Percentiles rank a stretch among this genome's conserved stretches.
Conservation (phyloP, 64 coral and sea anemone genomes). For the Platygyra sinensis region DNA sequence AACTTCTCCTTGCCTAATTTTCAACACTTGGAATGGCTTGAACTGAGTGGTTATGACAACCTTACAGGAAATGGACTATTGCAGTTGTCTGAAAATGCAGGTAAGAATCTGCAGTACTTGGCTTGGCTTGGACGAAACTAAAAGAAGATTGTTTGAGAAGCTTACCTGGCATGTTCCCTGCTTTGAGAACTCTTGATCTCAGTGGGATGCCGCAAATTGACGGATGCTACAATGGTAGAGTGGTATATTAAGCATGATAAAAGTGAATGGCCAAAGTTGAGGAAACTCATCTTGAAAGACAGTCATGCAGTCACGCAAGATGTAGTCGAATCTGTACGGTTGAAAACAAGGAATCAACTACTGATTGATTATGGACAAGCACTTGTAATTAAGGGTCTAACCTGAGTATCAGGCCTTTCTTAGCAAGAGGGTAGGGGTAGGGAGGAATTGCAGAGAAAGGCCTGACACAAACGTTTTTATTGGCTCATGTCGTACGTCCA, state of each 20-base stretch:
- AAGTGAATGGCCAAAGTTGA: constrained; percentile 6
- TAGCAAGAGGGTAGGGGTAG: too few relatives aligned
- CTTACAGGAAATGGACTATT: background rate
- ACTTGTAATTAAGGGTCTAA: too few relatives aligned
- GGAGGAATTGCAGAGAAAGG: too few relatives aligned
- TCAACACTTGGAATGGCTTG: constrained; percentile 5
- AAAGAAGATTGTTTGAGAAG: background rate
- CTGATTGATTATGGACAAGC: background rate
- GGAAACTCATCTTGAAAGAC: constrained; percentile 1
- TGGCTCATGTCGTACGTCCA: too few relatives aligned
- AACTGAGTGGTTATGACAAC: background rate
- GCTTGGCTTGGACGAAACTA: background rate
- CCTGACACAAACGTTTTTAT: too few relatives aligned
- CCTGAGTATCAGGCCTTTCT: too few relatives aligned
- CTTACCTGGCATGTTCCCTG: background rate
- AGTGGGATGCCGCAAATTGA: background rate
- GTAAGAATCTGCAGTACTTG: background rate
- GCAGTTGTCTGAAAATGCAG: background rate
- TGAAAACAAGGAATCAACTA: constrained; percentile 26
- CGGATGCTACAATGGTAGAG: background rate
- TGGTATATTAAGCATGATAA: constrained; percentile 4
- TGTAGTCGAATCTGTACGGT: background rate
- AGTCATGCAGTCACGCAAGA: background rate
- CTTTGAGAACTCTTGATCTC: constrained; percentile 18
- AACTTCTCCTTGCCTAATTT: background rate